Base-by-base conservation (phyloP, 2,113 vertebrate species). In the Brienomyrus longianalis region DNA sequence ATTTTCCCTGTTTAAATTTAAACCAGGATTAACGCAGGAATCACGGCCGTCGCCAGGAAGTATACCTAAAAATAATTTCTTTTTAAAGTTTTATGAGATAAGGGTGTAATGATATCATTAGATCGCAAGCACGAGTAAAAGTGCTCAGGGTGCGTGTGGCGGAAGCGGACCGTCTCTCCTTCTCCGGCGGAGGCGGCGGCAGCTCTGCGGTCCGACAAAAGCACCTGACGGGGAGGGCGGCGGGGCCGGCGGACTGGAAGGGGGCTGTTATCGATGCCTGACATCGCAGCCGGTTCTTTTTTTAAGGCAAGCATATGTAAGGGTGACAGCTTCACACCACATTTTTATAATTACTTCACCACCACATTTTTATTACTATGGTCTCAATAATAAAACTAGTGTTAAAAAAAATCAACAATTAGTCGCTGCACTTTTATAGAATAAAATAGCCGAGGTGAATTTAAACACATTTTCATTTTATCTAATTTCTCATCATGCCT, bases 1-100 rank as follows among this genome's bases (percentile, higher is more conserved):
- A 31, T 87, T 86, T 74, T 88, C 89, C 91, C 92, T 92, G 92
- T 95, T 94, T 93, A 93, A 96, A 95, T 95, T 95, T 93, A 88
- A 93, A 93, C 94, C 91, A 83, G 94, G 95, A 96, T 96, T 95
- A 95, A 94, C 88, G 88, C 92, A 89, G 90, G 91, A 95, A 94
- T 95, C 92, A 86, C 92, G 91, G 93, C 93, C 94, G 94, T 95
- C 95, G 93, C 91, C 50, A 87, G 48, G 85, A 87, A 27, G n/a
- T 15, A 13, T 66, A 88, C 50, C 89, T 77, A 54, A 90, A 90
- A 90, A 52, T 85, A 88, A 88, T 84, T 80, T 89, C 31, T 88
- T 88, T 70, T 90, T 89, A 87, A 88, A 90, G 83, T 74, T 91
- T 47, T 83, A 87, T 87, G 51, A 50, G 45, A 86, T 86, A 86